Percentiles rank a stretch among this genome's conserved stretches.
Conservation (phyloP, 2,113 vertebrate genomes). For the Salvator merianae region DNA sequence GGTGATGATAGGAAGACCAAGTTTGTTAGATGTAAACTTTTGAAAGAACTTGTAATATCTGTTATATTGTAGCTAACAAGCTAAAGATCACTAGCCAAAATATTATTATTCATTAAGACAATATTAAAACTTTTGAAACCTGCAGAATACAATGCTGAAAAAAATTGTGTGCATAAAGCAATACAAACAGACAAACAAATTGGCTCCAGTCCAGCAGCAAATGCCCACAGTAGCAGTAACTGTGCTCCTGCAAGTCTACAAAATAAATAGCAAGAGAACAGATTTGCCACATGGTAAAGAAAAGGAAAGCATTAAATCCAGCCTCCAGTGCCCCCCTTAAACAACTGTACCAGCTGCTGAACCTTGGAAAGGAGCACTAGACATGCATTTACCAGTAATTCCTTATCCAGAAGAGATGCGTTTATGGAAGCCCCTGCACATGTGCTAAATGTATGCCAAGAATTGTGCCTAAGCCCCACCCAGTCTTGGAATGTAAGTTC, state of each 20-base stretch:
- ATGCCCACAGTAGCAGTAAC: not conserved
- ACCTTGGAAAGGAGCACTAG: not conserved
- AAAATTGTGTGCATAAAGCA: not conserved
- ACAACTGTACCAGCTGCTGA: not conserved
- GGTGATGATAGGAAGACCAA: not conserved
- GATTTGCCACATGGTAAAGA: not conserved
- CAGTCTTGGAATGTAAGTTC: not conserved
- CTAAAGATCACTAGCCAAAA: not conserved
- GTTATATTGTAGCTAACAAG: slow-evolving; percentile 8
- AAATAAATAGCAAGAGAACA: no score
- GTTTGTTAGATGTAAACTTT: not conserved
- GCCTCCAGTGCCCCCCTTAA: not conserved
- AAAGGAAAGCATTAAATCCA: not conserved
- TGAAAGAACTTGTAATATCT: slow-evolving; percentile 21
- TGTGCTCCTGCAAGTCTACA: not conserved
- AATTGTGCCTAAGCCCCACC: not conserved
- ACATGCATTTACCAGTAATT: not conserved
- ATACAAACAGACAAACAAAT: not conserved
- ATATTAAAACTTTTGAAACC: slow-evolving; percentile 15
- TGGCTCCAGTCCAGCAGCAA: not conserved
- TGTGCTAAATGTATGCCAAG: not conserved
- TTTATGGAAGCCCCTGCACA: not conserved
- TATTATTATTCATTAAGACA: not conserved
- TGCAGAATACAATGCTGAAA: slow-evolving; percentile 14
- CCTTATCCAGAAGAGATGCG: not conserved